Percentiles rank a stretch among this genome's conserved stretches.
Conservation (phyloP, 2,797 vertebrate genomes). For the Melanotaenia pygmaea region DNA sequence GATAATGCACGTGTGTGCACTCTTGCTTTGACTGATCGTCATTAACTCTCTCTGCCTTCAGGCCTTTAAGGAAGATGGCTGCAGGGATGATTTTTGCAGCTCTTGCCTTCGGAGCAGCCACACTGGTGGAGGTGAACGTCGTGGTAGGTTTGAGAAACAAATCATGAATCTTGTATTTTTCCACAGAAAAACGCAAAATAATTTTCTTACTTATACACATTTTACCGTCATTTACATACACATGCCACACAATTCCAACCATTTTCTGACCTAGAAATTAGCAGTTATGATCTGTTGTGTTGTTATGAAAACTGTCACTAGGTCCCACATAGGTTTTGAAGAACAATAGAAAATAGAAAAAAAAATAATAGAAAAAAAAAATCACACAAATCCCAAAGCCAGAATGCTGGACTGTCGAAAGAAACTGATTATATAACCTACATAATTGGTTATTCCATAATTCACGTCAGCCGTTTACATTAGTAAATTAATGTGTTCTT, state of each 20-base stretch:
- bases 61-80: slow-evolving; percentile 93
- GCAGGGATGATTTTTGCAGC: slow-evolving; percentile 92
- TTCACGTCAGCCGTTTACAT: not conserved
- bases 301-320: no score
- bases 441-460: not conserved
- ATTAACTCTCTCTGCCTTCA: slow-evolving; percentile 56
- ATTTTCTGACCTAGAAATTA: no score
- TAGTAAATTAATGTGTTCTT: not conserved
- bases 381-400: no score
- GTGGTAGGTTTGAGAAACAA: slow-evolving; percentile 81
- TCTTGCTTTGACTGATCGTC: not conserved
- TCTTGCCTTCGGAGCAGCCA: slow-evolving; percentile 90
- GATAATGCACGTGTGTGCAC: not conserved
- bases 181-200: not conserved
- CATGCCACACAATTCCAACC: no score
- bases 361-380: no score
- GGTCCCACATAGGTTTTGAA: no score
- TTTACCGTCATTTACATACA: no score
- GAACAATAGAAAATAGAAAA: no score
- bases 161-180: not conserved
- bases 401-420: no score
- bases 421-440: no score
- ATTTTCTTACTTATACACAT: not conserved
- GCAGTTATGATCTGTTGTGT: no score
- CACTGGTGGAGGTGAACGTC: slow-evolving; percentile 90